These are phyloP conservation scores for Aphelenchoides besseyi DNA, from an alignment of 1,140 invertebrate genomes.

Conservation along the genomic window DNA sequence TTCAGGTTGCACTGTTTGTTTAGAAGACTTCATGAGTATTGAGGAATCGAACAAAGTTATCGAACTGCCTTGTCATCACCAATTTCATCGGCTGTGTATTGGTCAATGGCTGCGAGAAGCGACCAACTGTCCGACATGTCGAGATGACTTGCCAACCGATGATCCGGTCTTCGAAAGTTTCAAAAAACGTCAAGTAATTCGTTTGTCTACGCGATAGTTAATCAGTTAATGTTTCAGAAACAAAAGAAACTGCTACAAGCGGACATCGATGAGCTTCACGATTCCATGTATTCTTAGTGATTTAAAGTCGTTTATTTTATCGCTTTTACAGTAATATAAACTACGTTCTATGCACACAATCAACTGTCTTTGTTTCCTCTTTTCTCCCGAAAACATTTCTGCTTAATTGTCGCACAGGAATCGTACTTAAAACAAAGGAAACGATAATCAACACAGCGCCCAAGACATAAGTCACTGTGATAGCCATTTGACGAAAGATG, in stretches of 20 bases:
- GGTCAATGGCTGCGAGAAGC: neutral
- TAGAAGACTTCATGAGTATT: neutral
- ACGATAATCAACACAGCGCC: constrained; percentile 51
- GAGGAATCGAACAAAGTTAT: neutral
- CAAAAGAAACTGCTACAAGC: constrained; percentile 2
- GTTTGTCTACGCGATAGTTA: neutral
- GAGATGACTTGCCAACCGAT: neutral
- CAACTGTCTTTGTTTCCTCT: neutral
- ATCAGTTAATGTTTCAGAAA: constrained; percentile 2
- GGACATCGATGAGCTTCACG: constrained; percentile 2
- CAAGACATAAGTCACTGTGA: constrained; percentile 43
- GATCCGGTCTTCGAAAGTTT: constrained; percentile 3
- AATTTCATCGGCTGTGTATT: neutral
- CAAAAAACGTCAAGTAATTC: neutral
- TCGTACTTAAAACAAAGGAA: constrained; percentile 36
- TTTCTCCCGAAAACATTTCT: neutral
- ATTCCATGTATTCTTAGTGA: constrained; percentile 7
- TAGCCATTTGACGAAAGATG: constrained; percentile 41
- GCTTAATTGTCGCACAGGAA: neutral
- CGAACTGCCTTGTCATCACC: neutral
- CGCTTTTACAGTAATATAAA: neutral
- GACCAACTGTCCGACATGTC: constrained; percentile 11
- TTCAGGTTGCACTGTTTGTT: constrained; percentile 7
- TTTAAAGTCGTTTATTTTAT: neutral
- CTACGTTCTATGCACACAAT: too few species aligned